Base-by-base conservation (phyloP, 2,888 invertebrate genomes). In the Plagodis pulveraria region DNA sequence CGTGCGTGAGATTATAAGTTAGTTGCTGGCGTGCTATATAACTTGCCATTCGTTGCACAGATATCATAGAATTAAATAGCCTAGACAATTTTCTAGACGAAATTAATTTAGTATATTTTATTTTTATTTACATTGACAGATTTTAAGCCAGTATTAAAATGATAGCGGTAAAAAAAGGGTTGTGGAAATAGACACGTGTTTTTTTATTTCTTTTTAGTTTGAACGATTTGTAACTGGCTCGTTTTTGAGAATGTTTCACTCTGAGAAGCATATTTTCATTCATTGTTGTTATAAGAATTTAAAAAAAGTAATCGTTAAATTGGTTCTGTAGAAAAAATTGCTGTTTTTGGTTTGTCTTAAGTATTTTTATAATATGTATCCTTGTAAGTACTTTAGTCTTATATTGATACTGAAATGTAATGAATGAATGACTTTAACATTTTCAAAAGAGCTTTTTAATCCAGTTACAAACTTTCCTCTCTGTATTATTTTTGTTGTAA, bases 161-260 rank as follows among this genome's bases (percentile, higher is more conserved):
- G 44, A 54, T 53, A 54, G 58, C 22, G 22, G 58, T 46, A 42
- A 56, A 58, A 62, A 65, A 91, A 91, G 89, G 93, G 91, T 91
- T 91, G 91, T 91, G 91, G 91, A 91, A 83, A 78, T 82, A 83
- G 89, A 87, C 86, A 85, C 82, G 81, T 78, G 66, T 61, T 70
- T 66, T 62, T 55, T 56, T 60, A 52, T 54, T 60, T 64, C 53
- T 50, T 46, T 8, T 40, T 10, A 10, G 55, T 33, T 50, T 51
- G 36, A 38, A n/a, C 50, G 48, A 33, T 58, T 46, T 53, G 34
- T 63, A 11, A n/a, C 52, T 56, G 49, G 52, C 58, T 68, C 61
- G 52, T 58, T 66, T n/a, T 65, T 64, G 61, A 62, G 48, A 64
- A 41, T 65, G 53, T 61, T 58, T 62, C 51, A 59, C 41, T 57